Base-by-base conservation (phyloP, 2,797 vertebrate species). In the Onychomys torridus region DNA sequence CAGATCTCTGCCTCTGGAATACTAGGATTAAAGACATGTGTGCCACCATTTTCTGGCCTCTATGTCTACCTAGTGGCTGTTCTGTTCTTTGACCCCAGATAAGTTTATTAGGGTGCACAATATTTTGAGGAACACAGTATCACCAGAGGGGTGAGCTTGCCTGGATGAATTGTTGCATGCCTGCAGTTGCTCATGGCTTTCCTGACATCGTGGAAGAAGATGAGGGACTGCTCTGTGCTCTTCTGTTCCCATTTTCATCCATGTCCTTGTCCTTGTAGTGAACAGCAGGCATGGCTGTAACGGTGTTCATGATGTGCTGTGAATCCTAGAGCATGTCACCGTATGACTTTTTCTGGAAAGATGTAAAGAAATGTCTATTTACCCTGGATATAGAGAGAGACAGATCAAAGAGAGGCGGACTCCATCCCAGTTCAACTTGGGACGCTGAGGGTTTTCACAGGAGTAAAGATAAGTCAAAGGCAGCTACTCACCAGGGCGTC, bases 121-220 rank as follows among this genome's bases (percentile, higher is more conserved):
- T n/a, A n/a, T n/a, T n/a, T n/a, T n/a, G n/a, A n/a, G n/a, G n/a
- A n/a, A n/a, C n/a, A n/a, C n/a, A n/a, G n/a, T n/a, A n/a, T n/a
- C n/a, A n/a, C n/a, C n/a, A n/a, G n/a, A n/a, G 3, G 34, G 34
- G 63, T 63, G 77, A 49, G 57, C 21, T 21, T 21, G 34, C 46
- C 40, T 23, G 25, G 19, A 23, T 19, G 63, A 23, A 12, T 0
- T 7, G 4, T 23, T 17, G 17, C 34, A 9, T 2, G 8, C 0
- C 2, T 43, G 2, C 6, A 4, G 25, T 79, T 55, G 43, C 29
- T 52, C 34, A 5, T 3, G 0, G 0, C 46, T 21, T 1, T 46
- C 29, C 75, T 23, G 40, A 5, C 40, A 61, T 34, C 40, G 0
- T 2, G 10, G 49, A 21, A 55, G 14, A 67, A 57, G 14, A 52